Conservation (phyloP, 2,888 invertebrate species). For the Xestia xanthographa region DNA sequence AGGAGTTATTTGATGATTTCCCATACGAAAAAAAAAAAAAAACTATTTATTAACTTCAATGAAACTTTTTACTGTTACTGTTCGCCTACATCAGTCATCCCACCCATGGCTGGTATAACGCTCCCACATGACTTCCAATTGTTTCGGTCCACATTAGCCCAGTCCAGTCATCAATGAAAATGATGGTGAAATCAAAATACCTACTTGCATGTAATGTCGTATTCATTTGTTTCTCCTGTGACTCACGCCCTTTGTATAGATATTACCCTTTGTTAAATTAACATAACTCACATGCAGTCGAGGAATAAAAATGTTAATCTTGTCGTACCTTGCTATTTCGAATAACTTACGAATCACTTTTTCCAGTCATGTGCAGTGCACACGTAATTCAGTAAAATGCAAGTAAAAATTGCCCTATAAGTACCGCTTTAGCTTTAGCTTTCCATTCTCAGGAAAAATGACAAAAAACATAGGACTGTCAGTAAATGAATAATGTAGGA, state of each 20-base stretch:
- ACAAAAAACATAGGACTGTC: conserved; percentile 1
- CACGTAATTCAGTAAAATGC: background rate
- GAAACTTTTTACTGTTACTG: background rate
- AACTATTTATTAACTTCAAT: background rate
- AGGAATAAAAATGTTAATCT: background rate
- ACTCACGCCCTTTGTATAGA: conserved; percentile 15
- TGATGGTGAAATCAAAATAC: background rate
- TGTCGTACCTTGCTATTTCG: background rate
- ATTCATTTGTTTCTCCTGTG: conserved; percentile 23
- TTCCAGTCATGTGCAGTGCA: background rate
- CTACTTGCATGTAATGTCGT: conserved; percentile 6
- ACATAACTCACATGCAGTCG: background rate
- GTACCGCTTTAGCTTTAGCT: background rate
- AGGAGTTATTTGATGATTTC: no score
- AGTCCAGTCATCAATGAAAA: background rate
- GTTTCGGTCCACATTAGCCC: no score
- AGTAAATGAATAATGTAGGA: conserved; percentile 30
- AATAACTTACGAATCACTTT: background rate
- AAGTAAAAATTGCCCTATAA: background rate
- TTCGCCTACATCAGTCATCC: background rate
- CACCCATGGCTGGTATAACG: background rate
- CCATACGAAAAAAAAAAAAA: no score
- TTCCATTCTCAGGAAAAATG: background rate
- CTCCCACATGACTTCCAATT: background rate
- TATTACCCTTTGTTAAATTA: background rate